A percentile compares a stretch with the other conserved stretches of the same genome.
Conservation (phyloP, 2,888 invertebrate species). For the Chirona hameri region DNA sequence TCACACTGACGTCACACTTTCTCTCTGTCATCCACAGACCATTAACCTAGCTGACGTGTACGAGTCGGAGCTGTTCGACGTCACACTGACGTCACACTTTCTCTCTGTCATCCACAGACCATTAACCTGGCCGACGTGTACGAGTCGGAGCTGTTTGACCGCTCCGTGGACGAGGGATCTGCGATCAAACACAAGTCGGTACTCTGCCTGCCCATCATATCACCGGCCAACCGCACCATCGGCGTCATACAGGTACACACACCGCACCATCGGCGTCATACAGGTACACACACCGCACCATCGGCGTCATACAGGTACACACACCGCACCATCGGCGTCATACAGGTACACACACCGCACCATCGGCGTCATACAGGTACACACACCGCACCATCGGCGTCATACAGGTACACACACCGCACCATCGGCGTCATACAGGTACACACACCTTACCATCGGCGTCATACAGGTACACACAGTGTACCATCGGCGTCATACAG, state of each 20-base stretch:
- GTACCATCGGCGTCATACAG: too few relatives aligned
- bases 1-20: constrained; percentile 32
- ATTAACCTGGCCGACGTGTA: constrained; percentile 88
- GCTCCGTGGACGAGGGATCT: constrained; percentile 74
- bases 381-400: too few relatives aligned
- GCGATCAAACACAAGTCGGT: constrained; percentile 83
- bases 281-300: too few relatives aligned
- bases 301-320: too few relatives aligned
- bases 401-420: too few relatives aligned
- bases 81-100: constrained; percentile 35
- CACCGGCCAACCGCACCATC: constrained; percentile 84
- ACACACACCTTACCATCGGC: too few relatives aligned
- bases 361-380: too few relatives aligned
- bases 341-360: too few relatives aligned
- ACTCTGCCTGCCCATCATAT: constrained; percentile 94
- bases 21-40: constrained; percentile 70
- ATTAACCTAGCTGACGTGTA: constrained; percentile 88
- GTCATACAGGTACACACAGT: too few relatives aligned
- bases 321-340: too few relatives aligned
- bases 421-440: too few relatives aligned
- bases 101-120: constrained; percentile 70
- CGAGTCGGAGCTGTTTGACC: constrained; percentile 81
- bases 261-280: too few relatives aligned
- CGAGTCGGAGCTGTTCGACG: constrained; percentile 68
- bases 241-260: constrained; percentile 81